Base-by-base conservation (phyloP, 2,888 invertebrate genomes). In the Dasypolia templi region DNA sequence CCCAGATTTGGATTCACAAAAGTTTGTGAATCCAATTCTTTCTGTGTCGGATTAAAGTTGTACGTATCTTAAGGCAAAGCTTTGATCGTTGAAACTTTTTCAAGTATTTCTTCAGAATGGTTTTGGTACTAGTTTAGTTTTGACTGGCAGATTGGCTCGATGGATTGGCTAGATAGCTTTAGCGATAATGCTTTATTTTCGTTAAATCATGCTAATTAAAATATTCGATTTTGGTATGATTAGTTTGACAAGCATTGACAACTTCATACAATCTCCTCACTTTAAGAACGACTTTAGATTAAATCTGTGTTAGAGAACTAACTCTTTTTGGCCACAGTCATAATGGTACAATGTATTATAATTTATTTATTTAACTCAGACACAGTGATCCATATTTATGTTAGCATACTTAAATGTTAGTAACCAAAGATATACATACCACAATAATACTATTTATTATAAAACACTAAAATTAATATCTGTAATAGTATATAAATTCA, bases 71-170 rank as follows among this genome's bases (percentile, higher is more conserved):
- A 46, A 66, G n/a, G 53, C 81, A 75, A 49, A 46, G n/a, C 56
- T 81, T 74, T 81, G 58, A 68, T 68, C 64, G 46, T 64, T 32
- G 3, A 61, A 68, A 81, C 56, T 69, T 81, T 74, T 55, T 29
- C 19, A 51, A 81, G 53, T 75, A 51, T 72, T 70, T 62, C 51
- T 70, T 76, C 19, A 11, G 29, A 51, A 62, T 46, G 17, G 19
- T 32, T 70, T 14, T 63, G 3, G 61, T 39, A n/a, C 12, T 76
- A 29, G 63, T 53, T 22, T 17, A 56, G 26, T 53, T 72, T 71
- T 77, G 22, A 39, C 7, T 55, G 14, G 46, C 17, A 26, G 46
- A 12, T 56, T 7, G 22, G 6, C 4, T 39, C 6, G 32, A 58
- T 70, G 19, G n/a, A 35, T 44, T 58, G 1, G 22, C n/a, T 63